These are phyloP conservation scores for Cartodere bifasciata DNA, from an alignment of 2,888 invertebrate genomes.

Conservation along the genomic window DNA sequence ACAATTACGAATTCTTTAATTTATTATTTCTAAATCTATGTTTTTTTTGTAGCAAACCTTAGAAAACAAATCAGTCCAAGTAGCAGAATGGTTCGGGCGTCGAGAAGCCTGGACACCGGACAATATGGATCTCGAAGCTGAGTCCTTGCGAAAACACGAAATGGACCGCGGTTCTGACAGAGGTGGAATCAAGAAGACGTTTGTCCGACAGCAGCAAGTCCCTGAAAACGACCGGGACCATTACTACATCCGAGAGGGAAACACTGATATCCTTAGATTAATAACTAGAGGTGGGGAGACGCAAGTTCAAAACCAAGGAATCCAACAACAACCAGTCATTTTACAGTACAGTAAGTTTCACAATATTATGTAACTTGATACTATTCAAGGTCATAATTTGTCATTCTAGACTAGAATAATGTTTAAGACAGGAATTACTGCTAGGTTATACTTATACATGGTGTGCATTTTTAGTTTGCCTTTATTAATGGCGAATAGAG, in stretches of 20 bases:
- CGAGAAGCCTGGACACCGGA: slow-evolving; percentile 83
- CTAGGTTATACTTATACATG: too few relatives aligned
- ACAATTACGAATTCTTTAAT: too few relatives aligned
- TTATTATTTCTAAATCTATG: too few relatives aligned
- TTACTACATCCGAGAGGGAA: slow-evolving; percentile 71
- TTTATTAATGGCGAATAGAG: too few relatives aligned
- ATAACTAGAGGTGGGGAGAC: slow-evolving; percentile 57
- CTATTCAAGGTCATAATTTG: too few relatives aligned
- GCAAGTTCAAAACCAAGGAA: slow-evolving; percentile 43
- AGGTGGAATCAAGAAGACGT: slow-evolving; percentile 21
- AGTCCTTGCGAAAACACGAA: slow-evolving; percentile 63
- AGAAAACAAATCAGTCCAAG: slow-evolving; percentile 65
- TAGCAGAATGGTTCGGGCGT: slow-evolving; percentile 60
- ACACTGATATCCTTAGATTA: slow-evolving; percentile 69
- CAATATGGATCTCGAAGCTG: slow-evolving; percentile 35
- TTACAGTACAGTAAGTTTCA: too few relatives aligned
- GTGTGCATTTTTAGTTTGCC: too few relatives aligned
- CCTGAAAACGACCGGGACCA: slow-evolving; percentile 30
- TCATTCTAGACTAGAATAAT: too few relatives aligned
- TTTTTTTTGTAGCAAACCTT: slow-evolving; percentile 64
- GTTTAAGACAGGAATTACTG: too few relatives aligned
- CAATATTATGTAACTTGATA: too few relatives aligned
- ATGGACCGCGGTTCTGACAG: slow-evolving; percentile 64
- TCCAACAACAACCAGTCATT: slow-evolving; percentile 41
- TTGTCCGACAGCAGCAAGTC: slow-evolving; percentile 21